Evolutionary conservation across 2,113 vertebrate genomes (phyloP).

Genomic region (Perca fluviatilis): DNA sequence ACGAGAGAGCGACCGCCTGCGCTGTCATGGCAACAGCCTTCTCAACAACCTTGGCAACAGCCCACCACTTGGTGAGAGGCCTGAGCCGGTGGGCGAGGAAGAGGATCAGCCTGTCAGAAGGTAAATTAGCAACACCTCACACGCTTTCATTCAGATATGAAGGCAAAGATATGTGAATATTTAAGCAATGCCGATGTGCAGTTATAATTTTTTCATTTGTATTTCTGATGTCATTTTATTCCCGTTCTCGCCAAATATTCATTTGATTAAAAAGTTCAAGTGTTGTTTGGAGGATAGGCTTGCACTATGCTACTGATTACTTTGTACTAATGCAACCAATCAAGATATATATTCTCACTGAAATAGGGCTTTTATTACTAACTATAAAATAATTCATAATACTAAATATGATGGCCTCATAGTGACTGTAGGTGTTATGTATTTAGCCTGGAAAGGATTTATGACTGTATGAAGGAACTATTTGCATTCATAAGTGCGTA

Average conservation of each 20-base stretch:
- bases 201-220: not conserved
- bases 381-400: conserved; percentile 5
- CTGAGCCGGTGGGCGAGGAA: conserved; percentile 84
- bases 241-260: not conserved
- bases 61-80: conserved; percentile 85
- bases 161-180: not conserved
- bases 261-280: not conserved
- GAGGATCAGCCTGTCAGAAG: conserved; percentile 87
- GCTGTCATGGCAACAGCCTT: conserved; percentile 80
- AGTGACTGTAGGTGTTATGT: not conserved
- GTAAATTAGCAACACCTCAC: conserved; percentile 75
- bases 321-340: not conserved
- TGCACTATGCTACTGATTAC: not conserved
- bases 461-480: conserved; percentile 17
- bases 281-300: not conserved
- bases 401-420: not conserved
- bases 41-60: conserved; percentile 64
- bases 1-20: conserved; percentile 90
- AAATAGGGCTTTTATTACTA: conserved; percentile 13
- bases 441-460: conserved; percentile 34
- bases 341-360: not conserved
- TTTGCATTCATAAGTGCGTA: conserved; percentile 21
- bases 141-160: not conserved
- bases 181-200: not conserved
- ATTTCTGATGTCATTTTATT: not conserved